Evolutionary conservation across 2,113 vertebrate species (phyloP).

Genomic region (Ciconia maguari): DNA sequence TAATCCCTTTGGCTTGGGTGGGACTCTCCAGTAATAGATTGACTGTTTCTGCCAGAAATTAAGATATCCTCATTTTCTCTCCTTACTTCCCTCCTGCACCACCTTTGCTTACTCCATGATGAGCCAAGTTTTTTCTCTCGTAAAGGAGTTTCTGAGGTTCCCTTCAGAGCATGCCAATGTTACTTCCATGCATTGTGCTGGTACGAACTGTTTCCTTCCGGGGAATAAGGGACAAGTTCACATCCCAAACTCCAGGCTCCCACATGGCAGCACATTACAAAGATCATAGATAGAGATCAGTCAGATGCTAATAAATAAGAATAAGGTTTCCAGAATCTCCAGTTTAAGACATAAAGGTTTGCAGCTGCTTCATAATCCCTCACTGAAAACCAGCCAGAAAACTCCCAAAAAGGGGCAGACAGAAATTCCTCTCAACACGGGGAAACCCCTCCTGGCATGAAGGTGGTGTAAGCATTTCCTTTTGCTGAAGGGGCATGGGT

Average conservation of each 20-base stretch:
- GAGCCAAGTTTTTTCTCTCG: conserved; percentile 16
- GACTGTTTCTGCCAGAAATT: conserved; percentile 3
- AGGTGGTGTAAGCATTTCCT: not conserved
- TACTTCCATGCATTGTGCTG: conserved; percentile 61
- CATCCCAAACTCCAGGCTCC: conserved; percentile 25
- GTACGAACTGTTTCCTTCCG: conserved; percentile 39
- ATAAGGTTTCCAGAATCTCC: conserved; percentile 48
- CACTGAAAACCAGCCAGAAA: conserved; percentile 45
- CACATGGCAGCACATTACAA: conserved; percentile 49
- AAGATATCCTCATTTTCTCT: conserved; percentile 40
- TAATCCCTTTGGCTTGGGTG: not conserved
- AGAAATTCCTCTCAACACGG: not conserved
- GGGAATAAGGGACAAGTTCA: conserved; percentile 15
- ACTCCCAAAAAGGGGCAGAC: not conserved
- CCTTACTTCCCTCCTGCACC: conserved; percentile 10
- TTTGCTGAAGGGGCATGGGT: not conserved
- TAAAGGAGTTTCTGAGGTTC: not conserved
- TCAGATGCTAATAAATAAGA: conserved; percentile 41
- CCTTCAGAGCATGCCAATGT: conserved; percentile 16
- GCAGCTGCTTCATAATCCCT: conserved; percentile 40
- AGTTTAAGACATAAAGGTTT: conserved; percentile 40
- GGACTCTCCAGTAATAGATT: not conserved
- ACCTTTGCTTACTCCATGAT: not conserved
- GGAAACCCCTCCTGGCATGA: not conserved
- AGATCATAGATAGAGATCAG: conserved; percentile 49